Evolutionary conservation across 2,888 invertebrate species (phyloP), one percentile per base, ranked within the genome.

Genomic region (Sinhomidia bicolor): DNA sequence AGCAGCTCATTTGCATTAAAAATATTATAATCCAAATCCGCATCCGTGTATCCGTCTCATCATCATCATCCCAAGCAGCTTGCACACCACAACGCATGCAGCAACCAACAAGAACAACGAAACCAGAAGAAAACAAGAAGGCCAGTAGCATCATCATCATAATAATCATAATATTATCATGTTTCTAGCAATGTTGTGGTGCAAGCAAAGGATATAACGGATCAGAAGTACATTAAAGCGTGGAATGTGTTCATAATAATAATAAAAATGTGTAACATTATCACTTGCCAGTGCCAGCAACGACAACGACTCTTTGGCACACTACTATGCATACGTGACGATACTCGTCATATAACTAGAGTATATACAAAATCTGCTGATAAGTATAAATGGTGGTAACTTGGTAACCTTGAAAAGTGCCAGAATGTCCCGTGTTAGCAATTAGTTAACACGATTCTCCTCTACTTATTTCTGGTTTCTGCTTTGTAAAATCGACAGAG

Each of bases 191-290:
- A n/a, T 17, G 32, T 41, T 79, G 5, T 5, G 6, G 51, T 23
- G 23, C 36, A 60, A 60, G n/a, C n/a, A n/a, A n/a, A 84, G 84
- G 74, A 84, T 74, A 84, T 84, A 84, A 60, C 84, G 84, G 74
- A 84, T 84, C 84, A 84, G 17, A 26, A 84, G 29, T 57, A 47
- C 17, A 76, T 84, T 51, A 84, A 83, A 76, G 74, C 60, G 60
- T 74, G 76, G 54, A 84, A 68, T 60, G 41, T 84, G 20, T 84
- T 41, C 57, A 29, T 41, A 54, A 44, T 12, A 26, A 29, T 29
- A 60, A 29, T 29, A 26, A 14, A 47, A 10, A 14, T 47, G 47
- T 9, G 9, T 14, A 47, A 9, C 47, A n/a, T n/a, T n/a, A n/a
- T n/a, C n/a, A n/a, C n/a, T 51, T 2, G 14, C 9, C 41, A 14